phyloP scores from a whole-genome alignment of 2,797 vertebrate genomes.

The Amazona finschi region DNA sequence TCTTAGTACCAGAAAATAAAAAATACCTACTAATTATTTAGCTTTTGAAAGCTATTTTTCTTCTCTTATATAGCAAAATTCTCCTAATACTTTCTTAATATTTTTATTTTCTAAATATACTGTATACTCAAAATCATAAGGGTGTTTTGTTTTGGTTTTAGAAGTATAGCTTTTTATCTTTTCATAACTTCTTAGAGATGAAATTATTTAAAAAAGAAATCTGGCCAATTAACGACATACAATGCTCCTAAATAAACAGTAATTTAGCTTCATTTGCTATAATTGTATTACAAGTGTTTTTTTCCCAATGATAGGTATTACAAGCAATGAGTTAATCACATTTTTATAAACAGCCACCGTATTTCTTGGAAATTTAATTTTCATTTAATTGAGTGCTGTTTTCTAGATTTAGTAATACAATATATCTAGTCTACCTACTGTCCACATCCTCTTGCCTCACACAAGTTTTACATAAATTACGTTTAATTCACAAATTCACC shows the following conservation, averaged over 20 bases:
- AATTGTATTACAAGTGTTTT: conserved; percentile 9
- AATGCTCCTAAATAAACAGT: not conserved
- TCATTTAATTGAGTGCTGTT: not conserved
- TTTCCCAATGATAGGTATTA: not conserved
- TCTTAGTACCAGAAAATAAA: not conserved
- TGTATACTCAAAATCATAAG: not conserved
- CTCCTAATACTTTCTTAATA: not conserved
- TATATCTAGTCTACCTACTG: not conserved
- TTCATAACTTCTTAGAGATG: not conserved
- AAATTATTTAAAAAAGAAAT: not conserved
- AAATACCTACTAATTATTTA: not conserved
- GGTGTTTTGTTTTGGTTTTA: not conserved
- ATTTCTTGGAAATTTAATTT: conserved; percentile 11
- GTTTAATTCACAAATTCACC: not conserved
- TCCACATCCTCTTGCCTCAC: not conserved
- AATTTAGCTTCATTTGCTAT: not conserved
- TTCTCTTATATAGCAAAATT: not conserved
- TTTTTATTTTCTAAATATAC: not conserved
- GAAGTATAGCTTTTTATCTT: not conserved
- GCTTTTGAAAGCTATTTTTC: not conserved
- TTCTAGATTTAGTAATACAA: not conserved
- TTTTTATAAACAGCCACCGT: not conserved
- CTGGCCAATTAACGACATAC: not conserved
- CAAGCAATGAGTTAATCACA: conserved; percentile 16
- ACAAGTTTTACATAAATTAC: not conserved